These are phyloP conservation scores for rat (Rattus norvegicus) DNA, from an alignment of 2,113 vertebrate genomes.

Conservation along the genomic window DNA sequence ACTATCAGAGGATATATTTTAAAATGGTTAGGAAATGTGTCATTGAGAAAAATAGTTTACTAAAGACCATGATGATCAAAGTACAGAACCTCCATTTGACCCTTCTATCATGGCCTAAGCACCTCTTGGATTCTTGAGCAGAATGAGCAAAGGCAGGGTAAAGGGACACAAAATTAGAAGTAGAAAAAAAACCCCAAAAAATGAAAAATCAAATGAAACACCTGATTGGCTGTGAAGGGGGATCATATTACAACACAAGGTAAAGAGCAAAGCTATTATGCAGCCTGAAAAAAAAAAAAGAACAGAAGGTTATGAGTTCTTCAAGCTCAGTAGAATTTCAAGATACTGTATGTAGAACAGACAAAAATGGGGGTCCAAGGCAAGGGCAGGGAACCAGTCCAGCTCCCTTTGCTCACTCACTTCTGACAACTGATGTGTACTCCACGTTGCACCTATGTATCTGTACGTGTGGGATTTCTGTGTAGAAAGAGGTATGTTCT, in stretches of 20 bases:
- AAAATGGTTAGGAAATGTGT: neutral
- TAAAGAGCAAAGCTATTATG: neutral
- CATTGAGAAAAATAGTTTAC: neutral
- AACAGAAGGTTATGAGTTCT: neutral
- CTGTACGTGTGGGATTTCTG: neutral
- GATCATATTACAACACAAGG: neutral
- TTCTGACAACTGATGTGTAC: neutral
- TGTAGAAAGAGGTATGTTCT: neutral
- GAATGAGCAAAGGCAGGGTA: neutral
- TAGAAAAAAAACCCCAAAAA: neutral
- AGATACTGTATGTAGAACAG: neutral
- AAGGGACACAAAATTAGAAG: neutral
- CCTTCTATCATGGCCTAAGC: neutral
- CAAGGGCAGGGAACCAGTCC: neutral
- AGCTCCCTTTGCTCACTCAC: neutral
- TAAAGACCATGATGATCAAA: neutral
- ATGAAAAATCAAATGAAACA: neutral
- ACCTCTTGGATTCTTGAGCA: fast-evolving
- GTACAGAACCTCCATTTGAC: neutral
- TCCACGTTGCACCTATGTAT: neutral
- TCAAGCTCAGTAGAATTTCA: neutral
- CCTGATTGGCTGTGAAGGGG: neutral
- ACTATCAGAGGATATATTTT: neutral
- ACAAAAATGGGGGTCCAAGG: neutral
- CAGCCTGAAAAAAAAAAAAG: neutral